Evolutionary conservation across 2,797 vertebrate genomes (phyloP), one percentile per base, ranked within the genome.

Genomic region (Chlorospingus flavigularis): DNA sequence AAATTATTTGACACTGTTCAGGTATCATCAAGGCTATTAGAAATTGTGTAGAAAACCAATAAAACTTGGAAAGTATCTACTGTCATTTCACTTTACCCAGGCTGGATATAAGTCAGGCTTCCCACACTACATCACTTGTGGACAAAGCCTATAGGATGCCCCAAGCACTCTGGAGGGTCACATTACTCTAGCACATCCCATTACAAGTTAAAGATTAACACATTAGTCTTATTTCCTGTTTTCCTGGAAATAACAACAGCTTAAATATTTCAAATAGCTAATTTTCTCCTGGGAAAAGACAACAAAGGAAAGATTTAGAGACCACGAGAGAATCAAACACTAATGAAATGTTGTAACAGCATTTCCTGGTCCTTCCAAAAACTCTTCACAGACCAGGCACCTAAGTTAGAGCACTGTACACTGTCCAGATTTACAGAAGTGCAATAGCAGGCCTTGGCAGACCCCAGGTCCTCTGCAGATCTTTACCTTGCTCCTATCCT

Each of bases 381-480:
- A 63, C 39, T 95, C 96, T 95, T 96, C 90, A 33, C 7, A 6
- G 89, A 95, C 91, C 86, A 35, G 76, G 92, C 62, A 73, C 81
- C 88, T 92, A 85, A 91, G 66, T 94, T 95, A 95, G 95, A 95
- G 82, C 17, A 58, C 63, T 92, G 91, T 77, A 80, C 90, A 95
- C 48, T 77, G 76, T 96, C 90, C 93, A 88, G 79, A 88, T 63
- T 93, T 94, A 94, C 37, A 95, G 94, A 93, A 97, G 94, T 19
- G 61, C 92, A 95, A 95, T 10, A 85, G 92, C 91, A 95, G 81
- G 92, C 90, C 95, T 96, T 89, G 94, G 94, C 79, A 95, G 95
- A 96, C 85, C 96, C 92, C 97, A 89, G 86, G 89, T 97, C 96
- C 96, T 96, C 95, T 90, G 97, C 90, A 88, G 94, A 78, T 82